Base-by-base conservation (phyloP, 1,140 invertebrate species). In the Rhyacophila brunnea region DNA sequence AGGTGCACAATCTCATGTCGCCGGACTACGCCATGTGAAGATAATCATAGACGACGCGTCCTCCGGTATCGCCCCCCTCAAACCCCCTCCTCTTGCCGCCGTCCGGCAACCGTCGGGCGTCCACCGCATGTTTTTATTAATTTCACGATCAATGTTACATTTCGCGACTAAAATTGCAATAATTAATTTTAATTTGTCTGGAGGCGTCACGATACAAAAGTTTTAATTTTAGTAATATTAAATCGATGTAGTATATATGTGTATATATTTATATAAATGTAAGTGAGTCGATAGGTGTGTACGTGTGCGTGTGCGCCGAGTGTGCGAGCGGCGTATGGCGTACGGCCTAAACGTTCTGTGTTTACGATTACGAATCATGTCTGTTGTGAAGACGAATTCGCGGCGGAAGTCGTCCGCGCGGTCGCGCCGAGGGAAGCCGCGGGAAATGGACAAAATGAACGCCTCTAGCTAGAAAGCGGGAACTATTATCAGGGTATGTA, bases 1-100 rank as follows among this genome's bases (percentile, higher is more conserved):
- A 97, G 81, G 94, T 96, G 62, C 91, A 96, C 79, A 89, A 91
- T 69, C 91, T 95, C 72, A 97, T 98, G 93, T 88, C 90, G 55
- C 87, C 87, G 64, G 91, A 94, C 68, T 87, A 85, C 70, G 86
- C 88, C 78, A 85, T 86, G 83, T 87, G 82, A 87, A 79, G 72
- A 74, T 87, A 81, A 87, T 79, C 74, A 68, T 72, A 71, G 65
- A 66, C 71, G 67, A 69, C 68, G 66, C 70, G 67, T 59, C 66
- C 58, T 55, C 69, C 67, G 64, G 61, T 44, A 38, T 42, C 49
- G 49, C 52, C 57, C 9, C 70, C 68, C 11, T 63, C 67, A 35
- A 71, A 69, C 46, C 71, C 67, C 46, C 67, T 71, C 60, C 23
- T 17, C 50, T 53, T 47, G 52, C 36, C 54, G 58, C 36, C 45